phyloP scores from a whole-genome alignment of 2,113 vertebrate genomes.

The Lipophrys pholis region DNA sequence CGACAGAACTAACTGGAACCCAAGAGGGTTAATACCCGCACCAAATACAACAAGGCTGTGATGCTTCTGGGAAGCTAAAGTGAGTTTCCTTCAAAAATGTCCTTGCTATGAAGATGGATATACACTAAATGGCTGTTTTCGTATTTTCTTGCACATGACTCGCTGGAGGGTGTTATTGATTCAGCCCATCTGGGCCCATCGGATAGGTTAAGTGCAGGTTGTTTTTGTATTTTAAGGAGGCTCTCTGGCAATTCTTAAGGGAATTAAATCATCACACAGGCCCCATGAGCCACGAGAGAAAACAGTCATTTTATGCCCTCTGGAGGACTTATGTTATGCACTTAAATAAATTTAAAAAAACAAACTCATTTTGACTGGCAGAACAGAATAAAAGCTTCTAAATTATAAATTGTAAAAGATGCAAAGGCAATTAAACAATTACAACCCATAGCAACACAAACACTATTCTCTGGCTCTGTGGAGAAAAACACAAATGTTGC shows the following conservation, averaged over 20 bases:
- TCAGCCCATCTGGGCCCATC: conserved; percentile 3
- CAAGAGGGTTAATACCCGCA: conserved; percentile 31
- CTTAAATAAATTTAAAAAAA: neutral
- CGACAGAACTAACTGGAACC: conserved; percentile 49
- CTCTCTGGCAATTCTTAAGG: neutral
- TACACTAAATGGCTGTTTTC: conserved; percentile 1
- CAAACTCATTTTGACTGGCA: neutral
- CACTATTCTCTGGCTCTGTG: too few relatives aligned
- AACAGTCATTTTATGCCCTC: neutral
- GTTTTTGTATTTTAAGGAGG: neutral
- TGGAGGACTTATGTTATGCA: neutral
- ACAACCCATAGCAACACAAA: too few relatives aligned
- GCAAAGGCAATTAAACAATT: too few relatives aligned
- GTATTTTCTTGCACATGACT: conserved; percentile 1
- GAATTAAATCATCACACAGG: too few relatives aligned
- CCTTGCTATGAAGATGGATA: neutral
- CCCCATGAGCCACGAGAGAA: neutral
- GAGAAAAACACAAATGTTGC: too few relatives aligned
- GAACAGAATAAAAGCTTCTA: neutral
- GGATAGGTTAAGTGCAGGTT: neutral
- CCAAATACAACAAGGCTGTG: conserved; percentile 36
- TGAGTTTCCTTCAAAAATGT: neutral
- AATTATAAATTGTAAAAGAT: neutral
- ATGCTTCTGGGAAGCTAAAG: conserved; percentile 13
- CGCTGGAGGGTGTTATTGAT: neutral